A percentile compares a stretch with the other conserved stretches of the same genome.
Evolutionary conservation across 1,140 invertebrate genomes (phyloP).

Genomic region (Zophobas atratus): DNA sequence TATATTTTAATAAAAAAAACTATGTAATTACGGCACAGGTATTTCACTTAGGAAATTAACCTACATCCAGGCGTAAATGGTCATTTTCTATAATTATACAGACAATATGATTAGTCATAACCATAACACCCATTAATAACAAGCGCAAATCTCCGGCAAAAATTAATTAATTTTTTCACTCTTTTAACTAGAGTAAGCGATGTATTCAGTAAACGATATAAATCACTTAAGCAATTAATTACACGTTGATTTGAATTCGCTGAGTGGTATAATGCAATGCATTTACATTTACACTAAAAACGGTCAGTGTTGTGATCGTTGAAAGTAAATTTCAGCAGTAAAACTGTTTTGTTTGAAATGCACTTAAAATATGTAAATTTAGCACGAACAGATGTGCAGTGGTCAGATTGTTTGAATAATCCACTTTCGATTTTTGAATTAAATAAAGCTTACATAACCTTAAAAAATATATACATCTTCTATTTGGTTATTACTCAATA

Average conservation of each 20-base stretch:
- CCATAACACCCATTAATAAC: not conserved
- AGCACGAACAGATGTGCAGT: not conserved
- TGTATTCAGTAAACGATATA: not conserved
- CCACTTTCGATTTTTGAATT: too few relatives aligned
- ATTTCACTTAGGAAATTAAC: not conserved
- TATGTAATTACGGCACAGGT: not conserved
- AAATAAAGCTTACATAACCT: too few relatives aligned
- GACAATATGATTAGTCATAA: not conserved
- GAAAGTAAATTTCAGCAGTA: not conserved
- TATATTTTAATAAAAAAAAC: too few relatives aligned
- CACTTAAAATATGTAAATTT: conserved; percentile 3
- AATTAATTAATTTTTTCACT: too few relatives aligned
- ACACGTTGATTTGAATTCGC: not conserved
- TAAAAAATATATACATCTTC: too few relatives aligned
- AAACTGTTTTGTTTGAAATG: not conserved
- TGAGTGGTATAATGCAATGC: not conserved
- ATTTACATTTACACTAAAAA: not conserved
- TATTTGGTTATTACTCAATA: too few relatives aligned
- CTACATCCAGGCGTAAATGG: not conserved
- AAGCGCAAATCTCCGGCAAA: too few relatives aligned
- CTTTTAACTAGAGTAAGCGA: not conserved
- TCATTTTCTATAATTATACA: not conserved
- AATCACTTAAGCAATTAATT: not conserved
- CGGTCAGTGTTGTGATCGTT: not conserved
- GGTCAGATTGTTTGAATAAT: not conserved